Evolutionary conservation across 1,140 invertebrate genomes (phyloP).

Genomic region (Tribolium madens): DNA sequence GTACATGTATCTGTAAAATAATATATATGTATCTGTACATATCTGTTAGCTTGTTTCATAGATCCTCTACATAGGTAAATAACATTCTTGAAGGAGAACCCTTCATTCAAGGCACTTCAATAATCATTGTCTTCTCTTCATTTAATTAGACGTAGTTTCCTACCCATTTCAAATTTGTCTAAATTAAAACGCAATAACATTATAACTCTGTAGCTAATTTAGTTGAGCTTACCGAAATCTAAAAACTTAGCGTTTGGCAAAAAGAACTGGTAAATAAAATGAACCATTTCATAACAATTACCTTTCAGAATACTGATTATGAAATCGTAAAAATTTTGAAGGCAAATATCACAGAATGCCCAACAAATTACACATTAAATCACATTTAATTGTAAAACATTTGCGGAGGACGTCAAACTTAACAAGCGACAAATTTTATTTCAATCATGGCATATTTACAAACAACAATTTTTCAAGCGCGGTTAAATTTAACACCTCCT

Average conservation of each 20-base stretch:
- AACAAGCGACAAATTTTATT: background rate
- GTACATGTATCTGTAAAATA: constrained; percentile 65
- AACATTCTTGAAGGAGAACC: constrained; percentile 53
- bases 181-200: constrained; percentile 22
- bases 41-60: constrained; percentile 59
- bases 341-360: constrained; percentile 57
- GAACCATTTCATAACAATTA: constrained; percentile 7
- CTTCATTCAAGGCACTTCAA: constrained; percentile 56
- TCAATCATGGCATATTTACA: constrained; percentile 13
- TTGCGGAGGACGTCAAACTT: constrained; percentile 5
- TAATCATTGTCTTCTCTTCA: constrained; percentile 44
- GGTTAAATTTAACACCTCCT: constrained; percentile 20
- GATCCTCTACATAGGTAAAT: constrained; percentile 58
- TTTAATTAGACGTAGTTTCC: constrained; percentile 13
- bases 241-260: constrained; percentile 10
- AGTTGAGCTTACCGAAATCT: constrained; percentile 23
- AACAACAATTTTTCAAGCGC: constrained; percentile 4
- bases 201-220: constrained; percentile 32
- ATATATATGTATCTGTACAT: constrained; percentile 63
- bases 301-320: constrained; percentile 30
- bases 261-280: constrained; percentile 29
- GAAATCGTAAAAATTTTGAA: constrained; percentile 40
- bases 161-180: constrained; percentile 28
- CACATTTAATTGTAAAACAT: constrained; percentile 13
- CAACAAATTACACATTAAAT: constrained; percentile 40